Conservation (phyloP, 2,797 vertebrate species). For the Apodemus agrarius region DNA sequence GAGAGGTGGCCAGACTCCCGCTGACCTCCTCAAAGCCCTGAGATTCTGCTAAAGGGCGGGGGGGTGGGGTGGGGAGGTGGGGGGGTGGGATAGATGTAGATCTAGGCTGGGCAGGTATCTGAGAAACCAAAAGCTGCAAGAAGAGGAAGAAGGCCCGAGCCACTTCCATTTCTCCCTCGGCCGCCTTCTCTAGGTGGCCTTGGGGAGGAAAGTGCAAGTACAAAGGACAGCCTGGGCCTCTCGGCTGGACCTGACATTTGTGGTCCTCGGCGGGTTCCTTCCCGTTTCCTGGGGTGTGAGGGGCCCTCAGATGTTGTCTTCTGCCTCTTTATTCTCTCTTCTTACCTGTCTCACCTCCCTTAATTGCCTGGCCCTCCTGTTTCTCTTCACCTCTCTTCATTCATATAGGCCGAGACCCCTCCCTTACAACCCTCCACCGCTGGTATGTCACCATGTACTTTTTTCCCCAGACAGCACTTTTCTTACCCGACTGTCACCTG, state of each 20-base stretch:
- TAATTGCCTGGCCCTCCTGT: not conserved
- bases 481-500: not conserved
- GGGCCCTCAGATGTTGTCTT: not conserved
- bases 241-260: not conserved
- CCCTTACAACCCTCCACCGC: not conserved
- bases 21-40: constrained; percentile 1
- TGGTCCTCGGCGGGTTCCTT: not conserved
- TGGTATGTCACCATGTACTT: not conserved
- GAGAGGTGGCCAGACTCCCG: constrained; percentile 55
- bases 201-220: not conserved
- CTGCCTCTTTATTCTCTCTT: not conserved
- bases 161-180: not conserved
- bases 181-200: not conserved
- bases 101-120: constrained; percentile 62
- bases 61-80: not conserved
- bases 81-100: not conserved
- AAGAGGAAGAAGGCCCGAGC: constrained; percentile 44
- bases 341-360: not conserved
- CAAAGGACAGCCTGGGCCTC: not conserved
- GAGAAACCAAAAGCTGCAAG: constrained; percentile 68
- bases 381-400: not conserved
- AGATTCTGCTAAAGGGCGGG: constrained; percentile 41
- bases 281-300: not conserved
- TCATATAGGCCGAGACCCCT: not conserved
- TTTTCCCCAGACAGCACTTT: not conserved